Evolutionary conservation across 2,888 invertebrate genomes (phyloP).

Genomic region (Octonoba sinensis): DNA sequence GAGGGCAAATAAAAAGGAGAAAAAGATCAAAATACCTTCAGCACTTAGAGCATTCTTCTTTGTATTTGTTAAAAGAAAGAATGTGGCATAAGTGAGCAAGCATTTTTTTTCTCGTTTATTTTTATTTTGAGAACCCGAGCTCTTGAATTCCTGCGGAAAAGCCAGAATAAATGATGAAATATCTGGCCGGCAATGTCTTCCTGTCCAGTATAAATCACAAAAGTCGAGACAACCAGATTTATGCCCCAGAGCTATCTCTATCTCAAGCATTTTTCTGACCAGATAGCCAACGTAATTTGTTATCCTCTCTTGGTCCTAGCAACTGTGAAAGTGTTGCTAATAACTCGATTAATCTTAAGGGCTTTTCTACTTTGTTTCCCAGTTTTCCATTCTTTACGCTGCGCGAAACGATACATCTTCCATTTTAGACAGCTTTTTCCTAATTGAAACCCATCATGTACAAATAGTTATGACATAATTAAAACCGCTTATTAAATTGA

Average conservation of each 20-base stretch:
- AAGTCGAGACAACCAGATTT: constrained; percentile 51
- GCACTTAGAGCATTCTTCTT: constrained; percentile 53
- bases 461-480: too few species aligned
- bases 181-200: constrained; percentile 51
- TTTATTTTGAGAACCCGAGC: constrained; percentile 31
- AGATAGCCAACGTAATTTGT: constrained; percentile 56
- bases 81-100: constrained; percentile 21
- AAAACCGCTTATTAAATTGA: too few species aligned
- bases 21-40: constrained; percentile 41
- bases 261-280: constrained; percentile 59
- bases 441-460: too few species aligned
- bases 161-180: constrained; percentile 51
- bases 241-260: constrained; percentile 42
- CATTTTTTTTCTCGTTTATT: constrained; percentile 31
- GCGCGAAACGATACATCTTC: too few species aligned
- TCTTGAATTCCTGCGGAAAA: constrained; percentile 53
- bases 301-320: constrained; percentile 39
- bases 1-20: constrained; percentile 27
- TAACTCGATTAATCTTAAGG: constrained; percentile 56
- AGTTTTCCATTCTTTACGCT: constrained; percentile 41
- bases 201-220: constrained; percentile 54
- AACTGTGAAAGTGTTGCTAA: constrained; percentile 58
- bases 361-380: constrained; percentile 24
- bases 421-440: too few species aligned
- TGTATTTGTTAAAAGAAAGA: constrained; percentile 43